A percentile compares a stretch with the other conserved stretches of the same genome.
These are phyloP conservation scores for Caenorhabditis japonica DNA, from an alignment of 2,888 invertebrate genomes.

Conservation along the genomic window DNA sequence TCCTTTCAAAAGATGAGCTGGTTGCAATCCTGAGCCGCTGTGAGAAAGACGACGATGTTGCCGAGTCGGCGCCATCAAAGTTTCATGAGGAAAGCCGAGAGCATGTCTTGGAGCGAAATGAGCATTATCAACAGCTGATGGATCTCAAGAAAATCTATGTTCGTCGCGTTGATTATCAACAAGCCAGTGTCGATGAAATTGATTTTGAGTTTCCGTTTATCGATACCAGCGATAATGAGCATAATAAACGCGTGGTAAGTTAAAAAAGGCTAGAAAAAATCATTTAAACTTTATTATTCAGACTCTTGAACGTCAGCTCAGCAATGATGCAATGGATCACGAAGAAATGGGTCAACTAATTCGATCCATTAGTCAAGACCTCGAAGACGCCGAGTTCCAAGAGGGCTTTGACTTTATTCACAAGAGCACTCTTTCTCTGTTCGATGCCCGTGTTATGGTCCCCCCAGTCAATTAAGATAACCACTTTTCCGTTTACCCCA, in stretches of 20 bases:
- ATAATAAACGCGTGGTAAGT: slow-evolving; percentile 13
- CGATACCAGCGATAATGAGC: slow-evolving; percentile 4
- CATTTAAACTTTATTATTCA: neutral
- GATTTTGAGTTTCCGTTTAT: slow-evolving; percentile 16
- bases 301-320: slow-evolving; percentile 29
- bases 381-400: slow-evolving; percentile 34
- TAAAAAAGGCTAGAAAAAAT: neutral
- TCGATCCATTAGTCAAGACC: slow-evolving; percentile 16
- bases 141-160: slow-evolving; percentile 7
- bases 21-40: slow-evolving; percentile 28
- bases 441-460: slow-evolving; percentile 31
- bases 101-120: slow-evolving; percentile 20
- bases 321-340: slow-evolving; percentile 8
- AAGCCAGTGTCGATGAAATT: neutral
- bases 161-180: slow-evolving; percentile 22
- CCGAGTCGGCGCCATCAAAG: slow-evolving; percentile 13
- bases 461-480: slow-evolving; percentile 36
- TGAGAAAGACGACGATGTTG: slow-evolving; percentile 14
- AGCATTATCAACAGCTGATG: slow-evolving; percentile 22
- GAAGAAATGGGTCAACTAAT: slow-evolving; percentile 16
- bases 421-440: slow-evolving; percentile 24
- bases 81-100: slow-evolving; percentile 25
- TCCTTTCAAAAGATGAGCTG: slow-evolving; percentile 24
- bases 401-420: slow-evolving; percentile 21
- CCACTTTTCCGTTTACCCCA: slow-evolving; percentile 12